Base-by-base conservation (phyloP, 2,797 vertebrate genomes). In the Enteromius radiatus region DNA sequence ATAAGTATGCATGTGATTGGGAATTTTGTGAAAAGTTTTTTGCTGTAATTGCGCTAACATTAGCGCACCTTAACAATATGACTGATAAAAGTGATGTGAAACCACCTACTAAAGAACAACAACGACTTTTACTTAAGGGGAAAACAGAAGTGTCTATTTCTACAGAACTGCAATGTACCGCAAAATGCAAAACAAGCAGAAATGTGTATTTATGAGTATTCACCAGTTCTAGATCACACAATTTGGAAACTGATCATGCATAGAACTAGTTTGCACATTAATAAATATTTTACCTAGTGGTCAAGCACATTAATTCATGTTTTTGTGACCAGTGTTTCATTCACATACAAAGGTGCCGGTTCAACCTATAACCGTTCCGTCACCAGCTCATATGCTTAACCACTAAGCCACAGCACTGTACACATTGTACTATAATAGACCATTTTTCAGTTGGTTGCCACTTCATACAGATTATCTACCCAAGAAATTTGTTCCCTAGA, bases 71-170 rank as follows among this genome's bases (percentile, higher is more conserved):
- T 2, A 15, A 8, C 3, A 54, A 73, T 21, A 1, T 49, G 5
- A 2, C 17, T 19, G 19, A 54, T 12, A 4, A 1, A 49, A 31
- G 26, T 49, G 26, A 31, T 17, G 1, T 31, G 59, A 63, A 63
- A 63, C 59, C 1, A 14, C 36, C 33, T 17, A 28, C 23, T 31
- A 23, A 36, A 33, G 5, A 63, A 28, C 12, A 26, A 63, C 6
- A 8, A 31, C 11, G 0, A 12, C 17, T 33, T 71, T 49, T 33
- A 56, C 31, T 38, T 23, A 2, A 23, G 49, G 15, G 21, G 21
- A 74, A 74, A 36, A 54, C 28, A 14, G 19, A 52, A 36, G 71
- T 54, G 21, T 74, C 31, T 23, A 23, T 75, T 75, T 56, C 71
- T 38, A 10, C 21, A 75, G 31, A 75, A 56, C 4, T 17, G 12